A percentile compares a stretch with the other conserved stretches of the same genome.
phyloP scores from a whole-genome alignment of 1,140 invertebrate species.

The Aphis gossypii region DNA sequence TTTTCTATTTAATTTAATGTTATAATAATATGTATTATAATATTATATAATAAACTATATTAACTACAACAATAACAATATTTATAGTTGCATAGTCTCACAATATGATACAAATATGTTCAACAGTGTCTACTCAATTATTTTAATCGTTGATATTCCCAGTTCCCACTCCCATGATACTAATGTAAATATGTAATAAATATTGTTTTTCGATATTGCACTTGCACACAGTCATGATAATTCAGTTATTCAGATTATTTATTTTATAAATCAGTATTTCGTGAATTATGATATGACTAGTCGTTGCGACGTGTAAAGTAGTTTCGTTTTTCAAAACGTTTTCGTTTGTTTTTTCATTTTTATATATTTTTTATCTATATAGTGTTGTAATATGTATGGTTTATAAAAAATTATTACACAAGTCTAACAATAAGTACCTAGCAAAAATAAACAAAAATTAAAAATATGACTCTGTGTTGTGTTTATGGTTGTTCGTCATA shows the following conservation, averaged over 20 bases:
- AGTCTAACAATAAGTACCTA: background rate
- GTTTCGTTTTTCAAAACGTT: too few relatives aligned
- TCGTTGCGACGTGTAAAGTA: too few relatives aligned
- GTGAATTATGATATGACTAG: background rate
- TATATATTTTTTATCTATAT: too few relatives aligned
- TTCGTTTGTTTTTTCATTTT: too few relatives aligned
- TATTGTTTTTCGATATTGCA: background rate
- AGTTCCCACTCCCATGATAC: too few relatives aligned
- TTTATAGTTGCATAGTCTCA: background rate
- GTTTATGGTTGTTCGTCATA: background rate
- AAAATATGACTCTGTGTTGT: too few relatives aligned
- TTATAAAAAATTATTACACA: background rate
- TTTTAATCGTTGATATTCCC: too few relatives aligned
- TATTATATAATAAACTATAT: background rate
- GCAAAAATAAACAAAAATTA: too few relatives aligned
- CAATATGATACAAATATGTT: background rate
- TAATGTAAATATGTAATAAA: too few relatives aligned
- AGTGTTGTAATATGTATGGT: background rate
- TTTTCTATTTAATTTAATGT: background rate
- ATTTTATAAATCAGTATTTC: background rate
- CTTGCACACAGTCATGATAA: background rate
- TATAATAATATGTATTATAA: background rate
- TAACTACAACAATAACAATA: background rate
- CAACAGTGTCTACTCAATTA: background rate
- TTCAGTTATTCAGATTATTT: too few relatives aligned